A percentile compares a stretch with the other conserved stretches of the same genome.
These are phyloP conservation scores for Camponotus pennsylvanicus DNA, from an alignment of 1,140 invertebrate genomes.

Conservation along the genomic window DNA sequence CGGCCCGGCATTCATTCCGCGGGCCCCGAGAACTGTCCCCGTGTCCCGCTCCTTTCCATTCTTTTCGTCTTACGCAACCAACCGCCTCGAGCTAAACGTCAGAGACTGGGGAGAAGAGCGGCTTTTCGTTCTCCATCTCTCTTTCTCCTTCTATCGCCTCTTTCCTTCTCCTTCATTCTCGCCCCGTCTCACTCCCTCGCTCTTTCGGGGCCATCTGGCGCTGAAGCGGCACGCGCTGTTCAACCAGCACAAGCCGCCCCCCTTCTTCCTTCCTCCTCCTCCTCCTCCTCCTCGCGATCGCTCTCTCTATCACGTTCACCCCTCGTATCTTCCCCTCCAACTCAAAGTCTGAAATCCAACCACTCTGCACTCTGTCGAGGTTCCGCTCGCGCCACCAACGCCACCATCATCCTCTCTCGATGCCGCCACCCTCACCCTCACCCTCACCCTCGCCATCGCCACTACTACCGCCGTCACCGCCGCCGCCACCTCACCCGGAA, in stretches of 20 bases:
- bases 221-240: slow-evolving; percentile 77
- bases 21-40: slow-evolving; percentile 11
- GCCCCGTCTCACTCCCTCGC: slow-evolving; percentile 35
- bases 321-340: background rate
- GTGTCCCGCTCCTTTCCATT: slow-evolving; percentile 37
- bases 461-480: background rate
- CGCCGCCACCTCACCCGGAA: slow-evolving; percentile 27
- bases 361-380: slow-evolving; percentile 65
- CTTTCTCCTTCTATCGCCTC: background rate
- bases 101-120: slow-evolving; percentile 16
- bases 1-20: slow-evolving; percentile 5
- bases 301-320: slow-evolving; percentile 52
- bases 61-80: slow-evolving; percentile 59
- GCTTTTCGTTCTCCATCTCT: background rate
- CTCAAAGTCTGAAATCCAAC: slow-evolving; percentile 58
- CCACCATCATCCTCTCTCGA: background rate
- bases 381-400: slow-evolving; percentile 52
- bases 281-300: slow-evolving; percentile 3
- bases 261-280: background rate
- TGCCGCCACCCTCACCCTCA: background rate
- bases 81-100: slow-evolving; percentile 55
- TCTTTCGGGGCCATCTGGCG: slow-evolving; percentile 76
- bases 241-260: slow-evolving; percentile 64
- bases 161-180: slow-evolving; percentile 19
- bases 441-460: background rate